Evolutionary conservation across 2,888 invertebrate genomes (phyloP), one percentile per base, ranked within the genome.

Genomic region (Creontiades dilutus): DNA sequence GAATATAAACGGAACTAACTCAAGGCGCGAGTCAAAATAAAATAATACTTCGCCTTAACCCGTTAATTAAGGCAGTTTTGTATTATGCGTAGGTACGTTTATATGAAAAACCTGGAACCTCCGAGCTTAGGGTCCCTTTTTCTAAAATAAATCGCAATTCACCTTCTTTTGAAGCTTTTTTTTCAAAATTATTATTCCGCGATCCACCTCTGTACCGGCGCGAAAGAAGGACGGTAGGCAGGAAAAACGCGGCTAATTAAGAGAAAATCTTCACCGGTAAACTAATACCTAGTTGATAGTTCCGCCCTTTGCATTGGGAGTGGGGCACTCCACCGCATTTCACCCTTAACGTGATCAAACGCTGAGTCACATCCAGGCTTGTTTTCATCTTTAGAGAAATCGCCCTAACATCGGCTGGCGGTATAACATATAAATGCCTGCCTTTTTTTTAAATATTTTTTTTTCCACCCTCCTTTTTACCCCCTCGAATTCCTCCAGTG

Each of bases 51-150:
- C 52, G 23, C 23, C 82, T 52, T 82, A 27, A 9, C 82, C 27
- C 82, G 82, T 82, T 82, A 82, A 82, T 82, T 82, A 82, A 82
- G 82, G 82, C 82, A 82, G 82, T 82, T 82, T 82, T 82, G n/a
- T 23, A 68, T 19, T 23, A 68, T 68, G 68, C n/a, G 19, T 5
- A 7, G 11, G 23, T 27, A 23, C 9, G 12, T 68, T 27, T 12
- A 27, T 19, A 68, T 12, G 23, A 68, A 68, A 68, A 68, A 23
- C 68, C 11, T 68, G 9, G 68, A 52, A 23, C 12, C 37, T 37
- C 68, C 13, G 61, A 19, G 9, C n/a, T n/a, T 19, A 23, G 23
- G 9, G 27, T 0, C 52, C 19, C 52, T 48, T 82, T 82, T 19
- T n/a, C 12, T n/a, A n/a, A n/a, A 37, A 80, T 82, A 52, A 52